Evolutionary conservation across 2,797 vertebrate genomes (phyloP), one percentile per base, ranked within the genome.

Genomic region (Erithacus rubecula): DNA sequence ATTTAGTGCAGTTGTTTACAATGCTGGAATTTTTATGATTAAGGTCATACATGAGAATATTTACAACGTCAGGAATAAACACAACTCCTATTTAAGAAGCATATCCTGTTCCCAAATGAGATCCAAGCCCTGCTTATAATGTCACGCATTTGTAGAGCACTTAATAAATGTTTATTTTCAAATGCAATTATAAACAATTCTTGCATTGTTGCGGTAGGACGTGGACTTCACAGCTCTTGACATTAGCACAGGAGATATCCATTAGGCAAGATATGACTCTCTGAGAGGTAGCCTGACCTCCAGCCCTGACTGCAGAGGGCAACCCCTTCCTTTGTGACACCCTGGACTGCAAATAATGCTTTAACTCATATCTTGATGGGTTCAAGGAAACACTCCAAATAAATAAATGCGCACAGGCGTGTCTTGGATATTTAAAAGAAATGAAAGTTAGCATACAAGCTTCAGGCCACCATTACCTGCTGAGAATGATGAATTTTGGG

Each of bases 81-180:
- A 94, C 1, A 6, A 83, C 82, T 93, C 77, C 85, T 89, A 93
- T 92, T 96, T 89, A 96, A 95, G 86, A 95, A 92, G 36, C 74
- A 81, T 79, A 77, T 95, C 84, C 95, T 96, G 77, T 95, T 96
- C 93, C 55, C 93, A 96, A 94, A 96, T 75, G 94, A 96, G 79
- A 86, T 87, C 89, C 68, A 95, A 95, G 90, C 63, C 24, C 71
- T 69, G 84, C 82, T 96, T 88, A 93, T 95, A 78, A 93, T 89
- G 87, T 90, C 92, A 87, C 83, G 94, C 63, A 90, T 94, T 91
- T 91, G 89, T 72, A 89, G 88, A 95, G 90, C 67, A 95, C 93
- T 88, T 83, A 79, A 53, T 92, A 94, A 92, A 87, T 96, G 95
- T 96, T 96, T 96, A 97, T 94, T 96, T 97, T 97, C 94, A 95